Conservation (phyloP, 53 echinoderm and acorn worm genomes). For the Mesocentrotus franciscanus region DNA sequence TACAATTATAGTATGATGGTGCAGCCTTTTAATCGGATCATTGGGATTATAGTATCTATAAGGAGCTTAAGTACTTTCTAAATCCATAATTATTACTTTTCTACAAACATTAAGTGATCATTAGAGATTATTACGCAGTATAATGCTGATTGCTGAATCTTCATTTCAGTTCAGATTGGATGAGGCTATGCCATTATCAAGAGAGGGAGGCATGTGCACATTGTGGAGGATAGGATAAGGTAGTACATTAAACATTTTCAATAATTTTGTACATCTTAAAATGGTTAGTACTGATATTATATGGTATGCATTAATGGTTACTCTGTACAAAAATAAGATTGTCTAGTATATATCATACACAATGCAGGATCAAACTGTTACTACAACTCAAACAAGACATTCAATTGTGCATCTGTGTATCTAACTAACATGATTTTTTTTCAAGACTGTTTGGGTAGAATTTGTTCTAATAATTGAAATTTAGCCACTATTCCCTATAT, state of each 20-base stretch:
- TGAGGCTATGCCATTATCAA: not conserved
- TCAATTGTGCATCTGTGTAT: not conserved
- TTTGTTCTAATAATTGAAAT: not conserved
- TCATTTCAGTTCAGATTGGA: not conserved
- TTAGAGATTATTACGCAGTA: not conserved
- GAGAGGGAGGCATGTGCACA: not conserved
- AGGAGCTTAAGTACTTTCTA: not conserved
- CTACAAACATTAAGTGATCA: not conserved
- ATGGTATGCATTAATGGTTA: not conserved
- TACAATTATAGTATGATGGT: not conserved
- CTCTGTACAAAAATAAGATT: not conserved
- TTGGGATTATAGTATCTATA: not conserved
- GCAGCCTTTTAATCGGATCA: not conserved
- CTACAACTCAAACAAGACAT: not conserved
- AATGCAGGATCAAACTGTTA: not conserved
- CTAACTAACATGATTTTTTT: not conserved
- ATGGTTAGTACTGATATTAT: constrained; percentile 20
- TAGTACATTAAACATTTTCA: not conserved
- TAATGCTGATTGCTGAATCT: not conserved
- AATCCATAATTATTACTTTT: not conserved
- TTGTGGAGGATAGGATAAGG: not conserved
- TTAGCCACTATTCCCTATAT: not conserved
- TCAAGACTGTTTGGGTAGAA: not conserved
- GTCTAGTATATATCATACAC: not conserved
- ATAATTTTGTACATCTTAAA: not conserved